Evolutionary conservation across 2,888 invertebrate genomes (phyloP), one percentile per base, ranked within the genome.

Genomic region (Rosalia funebris): DNA sequence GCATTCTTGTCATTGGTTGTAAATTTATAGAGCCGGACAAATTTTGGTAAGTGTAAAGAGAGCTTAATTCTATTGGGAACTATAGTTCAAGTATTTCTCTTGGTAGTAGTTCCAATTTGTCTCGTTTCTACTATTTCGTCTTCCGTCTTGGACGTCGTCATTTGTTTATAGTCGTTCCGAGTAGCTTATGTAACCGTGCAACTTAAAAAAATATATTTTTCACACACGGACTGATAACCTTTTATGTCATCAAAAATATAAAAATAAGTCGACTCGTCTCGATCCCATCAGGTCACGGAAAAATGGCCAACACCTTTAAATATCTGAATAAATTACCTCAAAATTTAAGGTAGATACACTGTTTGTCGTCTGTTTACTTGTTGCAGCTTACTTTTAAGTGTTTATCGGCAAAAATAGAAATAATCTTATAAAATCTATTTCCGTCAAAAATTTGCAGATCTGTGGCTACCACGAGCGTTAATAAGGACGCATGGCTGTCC

Each of bases 401-500:
- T 36, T 55, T 14, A 5, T 1, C 7, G 15, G 39, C 53, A 60
- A 45, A 48, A 36, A 39, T 60, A 45, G 31, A 31, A 48, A 36
- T 34, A n/a, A 34, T 34, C 11, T 34, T 11, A 34, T 34, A 34
- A 34, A 34, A 34, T 25, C 25, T 34, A n/a, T 2, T n/a, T 11
- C 11, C 34, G 10, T 34, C 34, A 5, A 34, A 9, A 34, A 34
- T n/a, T 9, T 20, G 1, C 60, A 81, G 81, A 62, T 62, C 70
- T 25, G 61, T 81, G 31, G 77, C 78, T 44, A 79, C 83, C 44
- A 80, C 80, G 63, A 72, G 81, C 46, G 69, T 78, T 20, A 82
- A 81, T 57, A 82, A 80, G 61, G 93, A 93, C 83, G 90, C 93
- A 71, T 96, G 95, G 94, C 83, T 96, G 57, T 93, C 92, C 69